phyloP scores from a whole-genome alignment of 2,888 invertebrate species.

The Agonum fuliginosum region DNA sequence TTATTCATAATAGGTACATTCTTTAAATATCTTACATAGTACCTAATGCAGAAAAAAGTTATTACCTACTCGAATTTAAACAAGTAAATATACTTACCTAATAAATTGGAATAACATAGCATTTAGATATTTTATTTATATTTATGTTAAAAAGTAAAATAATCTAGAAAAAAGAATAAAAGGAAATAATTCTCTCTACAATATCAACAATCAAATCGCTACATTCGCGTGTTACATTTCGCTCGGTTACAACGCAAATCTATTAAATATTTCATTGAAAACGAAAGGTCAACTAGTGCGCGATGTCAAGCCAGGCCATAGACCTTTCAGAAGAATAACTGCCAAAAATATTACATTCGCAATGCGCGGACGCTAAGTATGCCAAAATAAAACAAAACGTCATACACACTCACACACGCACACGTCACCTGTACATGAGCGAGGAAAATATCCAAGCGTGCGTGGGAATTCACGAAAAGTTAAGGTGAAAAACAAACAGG shows the following conservation, averaged over 20 bases:
- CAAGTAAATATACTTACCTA: too few species aligned
- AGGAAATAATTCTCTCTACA: too few species aligned
- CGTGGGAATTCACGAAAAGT: slow-evolving; percentile 8
- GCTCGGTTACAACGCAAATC: slow-evolving; percentile 21
- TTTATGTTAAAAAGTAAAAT: too few species aligned
- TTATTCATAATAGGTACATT: too few species aligned
- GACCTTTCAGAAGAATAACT: slow-evolving; percentile 58
- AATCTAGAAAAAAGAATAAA: too few species aligned
- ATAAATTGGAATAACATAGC: too few species aligned
- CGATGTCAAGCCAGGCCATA: slow-evolving; percentile 56
- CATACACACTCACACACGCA: slow-evolving; percentile 10
- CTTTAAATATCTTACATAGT: too few species aligned
- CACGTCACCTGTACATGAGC: not conserved
- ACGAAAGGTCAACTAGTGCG: slow-evolving; percentile 47
- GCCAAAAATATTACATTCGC: slow-evolving; percentile 60
- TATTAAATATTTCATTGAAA: slow-evolving; percentile 55
- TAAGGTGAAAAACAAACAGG: slow-evolving; percentile 10
- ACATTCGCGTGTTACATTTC: slow-evolving; percentile 14
- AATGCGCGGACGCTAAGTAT: slow-evolving; percentile 25
- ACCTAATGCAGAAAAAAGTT: too few species aligned
- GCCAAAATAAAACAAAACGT: slow-evolving; percentile 53
- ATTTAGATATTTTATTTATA: too few species aligned
- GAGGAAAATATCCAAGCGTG: not conserved
- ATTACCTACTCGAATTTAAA: too few species aligned
- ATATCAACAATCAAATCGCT: too few species aligned